Conservation (phyloP, 2,888 invertebrate species). For the Capitulum mitella region DNA sequence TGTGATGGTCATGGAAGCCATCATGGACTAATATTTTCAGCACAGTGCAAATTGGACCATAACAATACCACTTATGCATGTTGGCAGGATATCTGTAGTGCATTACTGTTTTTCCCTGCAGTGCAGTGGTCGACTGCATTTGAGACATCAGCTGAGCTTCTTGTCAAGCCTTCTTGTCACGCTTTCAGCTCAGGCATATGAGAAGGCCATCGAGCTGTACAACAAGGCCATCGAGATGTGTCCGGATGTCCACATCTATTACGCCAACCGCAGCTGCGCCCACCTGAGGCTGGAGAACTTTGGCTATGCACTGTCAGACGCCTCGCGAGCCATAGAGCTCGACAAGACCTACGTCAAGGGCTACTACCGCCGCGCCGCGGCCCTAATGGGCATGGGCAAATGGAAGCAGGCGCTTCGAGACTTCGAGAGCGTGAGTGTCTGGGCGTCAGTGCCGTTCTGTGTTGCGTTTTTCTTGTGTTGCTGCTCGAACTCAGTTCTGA, state of each 20-base stretch:
- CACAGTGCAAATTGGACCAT: too few relatives aligned
- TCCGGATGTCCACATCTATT: slow-evolving; percentile 76
- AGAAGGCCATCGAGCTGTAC: slow-evolving; percentile 74
- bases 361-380: slow-evolving; percentile 91
- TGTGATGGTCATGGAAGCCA: too few relatives aligned
- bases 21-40: too few relatives aligned
- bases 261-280: slow-evolving; percentile 90
- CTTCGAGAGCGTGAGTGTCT: slow-evolving; percentile 77
- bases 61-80: too few relatives aligned
- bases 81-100: too few relatives aligned
- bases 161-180: too few relatives aligned
- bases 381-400: slow-evolving; percentile 95
- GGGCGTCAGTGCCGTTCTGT: too few relatives aligned
- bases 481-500: too few relatives aligned
- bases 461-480: too few relatives aligned
- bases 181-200: slow-evolving; percentile 72
- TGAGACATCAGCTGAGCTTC: too few relatives aligned
- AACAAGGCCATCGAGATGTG: slow-evolving; percentile 79
- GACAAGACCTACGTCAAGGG: slow-evolving; percentile 90
- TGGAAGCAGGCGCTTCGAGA: slow-evolving; percentile 93
- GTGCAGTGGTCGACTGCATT: too few relatives aligned
- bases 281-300: slow-evolving; percentile 90
- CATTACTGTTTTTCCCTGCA: too few relatives aligned
- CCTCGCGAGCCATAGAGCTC: slow-evolving; percentile 78
- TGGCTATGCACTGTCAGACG: slow-evolving; percentile 88